A percentile compares a stretch with the other conserved stretches of the same genome.
These are phyloP conservation scores for Isaurus tuberculatus DNA, from an alignment of 92 coral and sea anemone species.

Conservation along the genomic window DNA sequence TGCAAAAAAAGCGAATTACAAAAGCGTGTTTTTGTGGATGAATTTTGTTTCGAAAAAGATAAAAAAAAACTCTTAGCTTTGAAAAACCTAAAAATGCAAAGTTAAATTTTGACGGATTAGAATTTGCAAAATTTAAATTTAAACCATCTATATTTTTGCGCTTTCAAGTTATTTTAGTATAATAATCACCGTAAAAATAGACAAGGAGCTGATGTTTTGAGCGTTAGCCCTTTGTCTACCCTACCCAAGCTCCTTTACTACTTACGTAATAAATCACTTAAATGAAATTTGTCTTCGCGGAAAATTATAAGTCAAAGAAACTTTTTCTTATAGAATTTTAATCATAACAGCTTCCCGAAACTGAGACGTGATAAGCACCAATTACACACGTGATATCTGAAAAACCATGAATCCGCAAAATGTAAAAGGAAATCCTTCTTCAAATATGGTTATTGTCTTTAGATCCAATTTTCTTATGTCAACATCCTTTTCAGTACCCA, in stretches of 20 bases:
- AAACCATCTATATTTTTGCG: too few relatives aligned
- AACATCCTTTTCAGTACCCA: neutral
- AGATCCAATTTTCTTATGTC: neutral
- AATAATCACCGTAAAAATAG: neutral
- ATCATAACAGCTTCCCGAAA: neutral
- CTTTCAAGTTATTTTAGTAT: neutral
- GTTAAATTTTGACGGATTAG: neutral
- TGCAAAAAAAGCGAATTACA: too few relatives aligned
- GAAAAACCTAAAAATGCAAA: neutral
- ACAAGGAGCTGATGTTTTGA: too few relatives aligned
- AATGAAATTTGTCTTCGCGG: neutral
- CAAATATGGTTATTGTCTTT: neutral
- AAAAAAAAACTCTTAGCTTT: too few relatives aligned
- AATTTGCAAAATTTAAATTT: neutral
- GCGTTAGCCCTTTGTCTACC: too few relatives aligned
- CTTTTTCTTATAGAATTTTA: too few relatives aligned
- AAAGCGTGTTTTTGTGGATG: neutral
- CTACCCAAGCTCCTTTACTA: too few relatives aligned
- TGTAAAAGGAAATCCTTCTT: neutral
- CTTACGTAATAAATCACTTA: neutral
- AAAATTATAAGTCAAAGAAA: too few relatives aligned
- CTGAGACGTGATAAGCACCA: neutral
- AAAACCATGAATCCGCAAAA: neutral
- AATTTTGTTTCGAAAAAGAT: neutral
- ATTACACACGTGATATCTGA: neutral